Evolutionary conservation across 2,113 vertebrate species (phyloP).

Genomic region (pig (Sus scrofa)): T2T-Sscrofa CM000813.6:8851501-8852000

Average conservation of each 20-base stretch:
- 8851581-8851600: neutral
- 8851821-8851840: neutral
- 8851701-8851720: neutral
- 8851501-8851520: neutral
- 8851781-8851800: neutral
- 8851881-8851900: conserved; percentile 47
- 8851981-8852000: conserved; percentile 54
- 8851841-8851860: neutral
- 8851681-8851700: neutral
- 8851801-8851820: neutral
- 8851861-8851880: neutral
- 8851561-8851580: neutral
- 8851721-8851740: neutral
- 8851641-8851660: no score
- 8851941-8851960: conserved; percentile 36
- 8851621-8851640: neutral
- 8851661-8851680: neutral
- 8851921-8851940: conserved; percentile 7
- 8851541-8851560: neutral
- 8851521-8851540: no score
- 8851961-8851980: neutral
- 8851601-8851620: no score
- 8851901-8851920: conserved; percentile 12
- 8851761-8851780: neutral
- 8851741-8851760: neutral